Conservation (phyloP, 1,140 invertebrate species). For the Bursaphelenchus mucronatus region DNA sequence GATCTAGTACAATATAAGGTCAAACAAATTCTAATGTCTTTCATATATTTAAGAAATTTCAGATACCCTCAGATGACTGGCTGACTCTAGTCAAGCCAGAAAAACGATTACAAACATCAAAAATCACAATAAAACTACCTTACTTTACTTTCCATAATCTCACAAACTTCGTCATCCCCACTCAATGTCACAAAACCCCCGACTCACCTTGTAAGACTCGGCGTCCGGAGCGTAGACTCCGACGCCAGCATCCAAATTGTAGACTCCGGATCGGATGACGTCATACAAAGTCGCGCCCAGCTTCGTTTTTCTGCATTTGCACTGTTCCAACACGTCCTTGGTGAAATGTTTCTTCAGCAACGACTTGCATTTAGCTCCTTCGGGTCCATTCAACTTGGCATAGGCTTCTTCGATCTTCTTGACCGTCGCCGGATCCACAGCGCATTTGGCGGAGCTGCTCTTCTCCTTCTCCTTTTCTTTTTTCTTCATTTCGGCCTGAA, state of each 20-base stretch:
- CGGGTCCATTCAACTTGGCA: conserved; percentile 21
- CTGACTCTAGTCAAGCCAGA: no score
- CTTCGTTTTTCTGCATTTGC: conserved; percentile 35
- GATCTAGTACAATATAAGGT: no score
- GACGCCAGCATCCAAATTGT: conserved; percentile 68
- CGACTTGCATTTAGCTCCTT: conserved; percentile 31
- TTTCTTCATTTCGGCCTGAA: no score
- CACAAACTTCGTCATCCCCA: no score
- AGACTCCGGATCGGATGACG: conserved; percentile 64
- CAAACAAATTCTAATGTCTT: no score
- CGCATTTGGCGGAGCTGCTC: no score
- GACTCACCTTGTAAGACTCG: conserved; percentile 72
- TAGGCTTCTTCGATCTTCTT: conserved; percentile 31
- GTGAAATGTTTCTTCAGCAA: conserved; percentile 32
- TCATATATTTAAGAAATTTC: no score
- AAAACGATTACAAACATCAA: no score
- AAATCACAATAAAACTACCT: no score
- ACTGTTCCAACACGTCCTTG: conserved; percentile 48
- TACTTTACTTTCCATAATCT: no score
- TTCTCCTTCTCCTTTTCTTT: no score
- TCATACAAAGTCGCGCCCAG: conserved; percentile 40
- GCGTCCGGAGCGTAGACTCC: conserved; percentile 75
- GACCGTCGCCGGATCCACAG: background rate
- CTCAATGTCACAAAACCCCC: conserved; percentile 64
- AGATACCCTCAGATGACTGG: no score